Evolutionary conservation across 2,888 invertebrate species (phyloP).

Genomic region (Teinopalpus imperialis): DNA sequence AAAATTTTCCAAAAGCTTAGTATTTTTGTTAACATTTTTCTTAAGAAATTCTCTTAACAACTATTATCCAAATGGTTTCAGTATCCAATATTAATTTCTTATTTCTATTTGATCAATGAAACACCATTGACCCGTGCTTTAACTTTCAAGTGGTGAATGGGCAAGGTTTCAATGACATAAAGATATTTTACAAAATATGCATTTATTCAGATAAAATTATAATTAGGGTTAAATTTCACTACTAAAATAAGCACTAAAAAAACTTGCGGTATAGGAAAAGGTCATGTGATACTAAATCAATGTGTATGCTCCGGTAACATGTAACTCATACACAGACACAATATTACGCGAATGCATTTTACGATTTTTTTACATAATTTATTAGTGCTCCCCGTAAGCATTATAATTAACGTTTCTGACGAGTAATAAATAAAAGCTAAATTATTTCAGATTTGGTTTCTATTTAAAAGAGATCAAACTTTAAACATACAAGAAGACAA

Average conservation of each 20-base stretch:
- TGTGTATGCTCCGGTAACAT: conserved; percentile 51
- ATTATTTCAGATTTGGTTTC: conserved; percentile 66
- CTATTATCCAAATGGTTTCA: conserved; percentile 14
- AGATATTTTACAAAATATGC: conserved; percentile 56
- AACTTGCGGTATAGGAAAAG: conserved; percentile 47
- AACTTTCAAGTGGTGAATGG: conserved; percentile 30
- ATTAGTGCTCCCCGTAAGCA: conserved; percentile 38
- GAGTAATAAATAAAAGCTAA: conserved; percentile 53
- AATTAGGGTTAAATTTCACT: conserved; percentile 57
- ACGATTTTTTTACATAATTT: conserved; percentile 42
- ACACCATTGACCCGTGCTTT: conserved; percentile 33
- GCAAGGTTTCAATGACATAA: conserved; percentile 60
- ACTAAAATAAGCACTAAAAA: conserved; percentile 64
- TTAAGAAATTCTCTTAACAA: conserved; percentile 14
- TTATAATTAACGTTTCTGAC: conserved; percentile 38
- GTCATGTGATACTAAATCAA: conserved; percentile 36
- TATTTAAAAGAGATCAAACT: conserved; percentile 72
- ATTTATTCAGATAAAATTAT: conserved; percentile 65
- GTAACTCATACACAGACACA: conserved; percentile 44
- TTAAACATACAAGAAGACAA: conserved; percentile 51
- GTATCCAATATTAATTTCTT: conserved; percentile 18
- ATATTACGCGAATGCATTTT: conserved; percentile 41
- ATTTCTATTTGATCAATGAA: conserved; percentile 10
- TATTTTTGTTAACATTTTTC: neutral
- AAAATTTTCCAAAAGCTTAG: conserved; percentile 15